Evolutionary conservation across 2,113 vertebrate genomes (phyloP), one percentile per base, ranked within the genome.

Genomic region (Dolichallabes microphthalmus): DNA sequence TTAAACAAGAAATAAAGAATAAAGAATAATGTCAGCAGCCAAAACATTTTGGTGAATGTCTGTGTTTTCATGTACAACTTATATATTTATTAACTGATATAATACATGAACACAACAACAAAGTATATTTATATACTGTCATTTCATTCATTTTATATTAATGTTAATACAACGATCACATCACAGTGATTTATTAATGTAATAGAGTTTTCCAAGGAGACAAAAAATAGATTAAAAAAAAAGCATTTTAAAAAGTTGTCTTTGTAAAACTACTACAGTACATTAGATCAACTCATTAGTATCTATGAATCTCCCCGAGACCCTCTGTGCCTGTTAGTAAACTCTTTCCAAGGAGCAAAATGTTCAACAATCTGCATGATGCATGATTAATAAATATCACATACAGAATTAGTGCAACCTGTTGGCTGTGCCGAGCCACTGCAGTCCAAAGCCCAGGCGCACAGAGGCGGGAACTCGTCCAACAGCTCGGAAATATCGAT

Each of bases 361-460:
- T 74, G 12, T n/a, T 10, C 12, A 55, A 78, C 13, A 58, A 58
- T 12, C 2, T 20, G 8, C 15, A n/a, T n/a, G 17, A 30, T 27
- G 22, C 22, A 12, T 17, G 39, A 19, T 20, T 7, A 53, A 52
- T 55, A 17, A 77, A 71, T 3, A 0, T 35, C 32, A 3, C 0
- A 52, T 4, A 30, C n/a, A 77, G 52, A 77, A 57, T 77, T 89
- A 92, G 91, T 91, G 92, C 92, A 92, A 94, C 94, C 94, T 95
- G 92, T 94, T 93, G 94, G 92, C 73, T 84, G 60, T 35, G 9
- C 52, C 30, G 4, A 25, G 91, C 86, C 88, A 94, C 74, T 93
- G 89, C 92, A 92, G 73, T 45, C 20, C 19, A 39, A 32, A 68
- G 1, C 14, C 64, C 45, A 45, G 2, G 64, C n/a, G 5, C 1